Evolutionary conservation across 2,797 vertebrate species (phyloP), one percentile per base, ranked within the genome.

Genomic region (Parambassis ranga): DNA sequence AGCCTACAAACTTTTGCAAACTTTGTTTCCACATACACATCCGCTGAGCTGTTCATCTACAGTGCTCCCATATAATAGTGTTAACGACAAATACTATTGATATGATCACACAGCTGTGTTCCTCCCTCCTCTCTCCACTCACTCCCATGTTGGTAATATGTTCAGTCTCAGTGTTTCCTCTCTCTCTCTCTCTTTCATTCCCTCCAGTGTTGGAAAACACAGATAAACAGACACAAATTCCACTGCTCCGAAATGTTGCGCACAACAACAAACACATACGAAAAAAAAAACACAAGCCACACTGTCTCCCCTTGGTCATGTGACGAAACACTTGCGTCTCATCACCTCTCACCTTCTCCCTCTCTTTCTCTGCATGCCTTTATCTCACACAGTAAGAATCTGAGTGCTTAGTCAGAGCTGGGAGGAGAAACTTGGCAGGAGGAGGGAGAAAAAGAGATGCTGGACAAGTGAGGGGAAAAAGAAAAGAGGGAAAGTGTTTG

Each of bases 301-400:
- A 73, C 82, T 61, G 44, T 63, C 56, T 79, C 70, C 4, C 57
- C 51, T 59, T 26, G 24, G 56, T 73, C 65, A 69, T 30, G 57
- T 82, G 83, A 84, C 79, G 58, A 61, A 67, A 68, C 75, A 65
- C 81, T 81, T 11, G 67, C 61, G 44, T 77, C 79, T 48, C 70
- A 65, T 84, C 78, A 77, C 81, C 71, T 71, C 67, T 83, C 82
- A 62, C 65, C 76, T 64, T 52, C 37, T 47, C 32, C 55, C 51
- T 6, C 16, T 13, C 30, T 33, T 38, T 58, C 41, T 57, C 55
- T 51, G 28, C 53, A 10, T 56, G 36, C 37, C 76, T 86, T 76
- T 88, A 87, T 90, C 86, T 90, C 88, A 90, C 76, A 41, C 75
- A 22, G 71, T 74, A 84, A 83, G 86, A 90, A 90, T 90, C 86